Evolutionary conservation across 2,888 invertebrate species (phyloP), one percentile per base, ranked within the genome.

Genomic region (Orthonevra nobilis): DNA sequence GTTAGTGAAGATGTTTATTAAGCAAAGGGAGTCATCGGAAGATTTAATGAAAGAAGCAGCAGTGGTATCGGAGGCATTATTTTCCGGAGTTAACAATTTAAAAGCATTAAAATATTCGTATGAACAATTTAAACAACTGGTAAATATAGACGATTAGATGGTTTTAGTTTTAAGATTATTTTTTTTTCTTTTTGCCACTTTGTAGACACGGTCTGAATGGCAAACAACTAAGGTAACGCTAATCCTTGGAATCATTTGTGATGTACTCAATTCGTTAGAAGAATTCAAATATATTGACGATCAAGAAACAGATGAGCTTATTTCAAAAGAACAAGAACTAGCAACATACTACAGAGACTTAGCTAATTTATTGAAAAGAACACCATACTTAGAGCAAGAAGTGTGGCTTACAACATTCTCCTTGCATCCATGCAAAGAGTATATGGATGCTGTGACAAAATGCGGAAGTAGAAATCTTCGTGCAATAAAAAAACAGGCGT

Each of bases 351-450:
- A 85, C 72, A 84, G 84, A 2, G 87, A 88, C 52, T 81, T 87
- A 19, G 87, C 87, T 0, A 84, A 83, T 26, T 83, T 86, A 1
- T 86, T 87, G 10, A 77, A 83, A 2, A 86, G 85, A 3, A 83
- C 85, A 42, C 83, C 70, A 0, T 87, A 87, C 48, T 82, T 87
- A 75, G 87, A 88, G 42, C 86, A 88, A 1, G 87, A 87, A 52
- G 86, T 86, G 12, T 87, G 87, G 87, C 52, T 87, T 0, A 87
- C 88, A 0, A 85, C 88, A 0, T 87, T 88, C 72, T 87, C 88
- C 23, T 70, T 87, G 9, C 81, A 86, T 82, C 87, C 87, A 1
- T 85, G 82, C 5, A 32, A 82, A 1, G 81, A 72, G 6, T 83
- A 85, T 28, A 86, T 86, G 40, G 83, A 82, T 15, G 83, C 84